phyloP scores from a whole-genome alignment of 2,113 vertebrate genomes.

The Rhegmatorhina hoffmannsi region DNA sequence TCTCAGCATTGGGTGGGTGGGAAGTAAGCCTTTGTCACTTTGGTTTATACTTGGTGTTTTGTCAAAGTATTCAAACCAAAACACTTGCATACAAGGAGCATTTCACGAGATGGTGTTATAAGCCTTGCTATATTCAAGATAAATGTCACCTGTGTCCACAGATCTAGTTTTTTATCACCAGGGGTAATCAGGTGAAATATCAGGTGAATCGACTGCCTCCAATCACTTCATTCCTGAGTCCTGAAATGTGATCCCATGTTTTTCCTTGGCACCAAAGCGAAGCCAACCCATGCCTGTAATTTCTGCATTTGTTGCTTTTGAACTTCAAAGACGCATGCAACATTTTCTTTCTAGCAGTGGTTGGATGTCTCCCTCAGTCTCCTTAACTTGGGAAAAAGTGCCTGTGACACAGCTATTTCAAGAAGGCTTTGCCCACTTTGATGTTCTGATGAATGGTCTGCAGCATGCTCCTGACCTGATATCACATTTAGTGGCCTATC shows the following conservation, averaged over 20 bases:
- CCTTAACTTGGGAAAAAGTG: background rate
- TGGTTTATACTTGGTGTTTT: too few relatives aligned
- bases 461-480: background rate
- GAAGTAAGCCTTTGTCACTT: too few relatives aligned
- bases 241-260: background rate
- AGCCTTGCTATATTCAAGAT: background rate
- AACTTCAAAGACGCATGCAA: background rate
- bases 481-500: background rate
- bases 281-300: accelerated
- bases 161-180: background rate
- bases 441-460: too few relatives aligned
- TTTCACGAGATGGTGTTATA: background rate
- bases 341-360: background rate
- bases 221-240: background rate
- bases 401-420: background rate
- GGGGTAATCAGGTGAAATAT: background rate
- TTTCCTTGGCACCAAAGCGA: background rate
- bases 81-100: background rate
- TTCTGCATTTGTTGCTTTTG: background rate
- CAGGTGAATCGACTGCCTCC: background rate
- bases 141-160: background rate
- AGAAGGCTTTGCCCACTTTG: background rate
- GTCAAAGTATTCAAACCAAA: too few relatives aligned
- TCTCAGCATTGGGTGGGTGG: too few relatives aligned
- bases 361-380: background rate